phyloP scores from a whole-genome alignment of 2,888 invertebrate species.

The Dorcus hopei region DNA sequence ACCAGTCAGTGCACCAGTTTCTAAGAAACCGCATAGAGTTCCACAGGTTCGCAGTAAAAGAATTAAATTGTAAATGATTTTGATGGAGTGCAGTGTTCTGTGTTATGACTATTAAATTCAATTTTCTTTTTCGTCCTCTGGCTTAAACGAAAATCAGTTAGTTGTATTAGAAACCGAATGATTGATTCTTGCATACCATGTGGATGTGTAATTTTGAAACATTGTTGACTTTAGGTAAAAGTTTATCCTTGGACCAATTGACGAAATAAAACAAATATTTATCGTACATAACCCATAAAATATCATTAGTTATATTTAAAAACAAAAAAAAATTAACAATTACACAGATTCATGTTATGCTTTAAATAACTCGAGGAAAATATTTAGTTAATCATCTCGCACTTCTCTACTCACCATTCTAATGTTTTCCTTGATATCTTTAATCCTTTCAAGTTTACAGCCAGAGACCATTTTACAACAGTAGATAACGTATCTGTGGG shows the following conservation, averaged over 20 bases:
- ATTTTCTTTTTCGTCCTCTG: constrained; percentile 10
- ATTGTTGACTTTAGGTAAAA: constrained; percentile 1
- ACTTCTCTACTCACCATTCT: too few relatives aligned
- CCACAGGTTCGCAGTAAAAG: constrained; percentile 40
- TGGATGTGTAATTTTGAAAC: neutral
- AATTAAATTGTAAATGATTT: constrained; percentile 32
- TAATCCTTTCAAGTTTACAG: neutral
- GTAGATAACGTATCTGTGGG: constrained; percentile 18
- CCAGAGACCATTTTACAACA: constrained; percentile 13
- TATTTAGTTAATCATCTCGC: too few relatives aligned
- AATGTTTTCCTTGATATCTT: too few relatives aligned
- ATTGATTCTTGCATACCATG: constrained; percentile 2
- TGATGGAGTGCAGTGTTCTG: constrained; percentile 12
- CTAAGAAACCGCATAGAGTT: constrained; percentile 37
- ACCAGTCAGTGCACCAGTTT: constrained; percentile 25
- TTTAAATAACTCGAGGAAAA: neutral
- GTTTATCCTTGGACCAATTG: constrained; percentile 5
- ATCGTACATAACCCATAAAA: neutral
- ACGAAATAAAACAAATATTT: neutral
- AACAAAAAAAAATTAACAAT: neutral
- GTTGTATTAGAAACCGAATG: neutral
- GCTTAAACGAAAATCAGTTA: constrained; percentile 13
- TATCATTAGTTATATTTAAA: neutral
- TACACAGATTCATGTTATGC: neutral
- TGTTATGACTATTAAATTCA: constrained; percentile 12